Evolutionary conservation across 2,797 vertebrate species (phyloP).

Genomic region (Rhinella marina): DNA sequence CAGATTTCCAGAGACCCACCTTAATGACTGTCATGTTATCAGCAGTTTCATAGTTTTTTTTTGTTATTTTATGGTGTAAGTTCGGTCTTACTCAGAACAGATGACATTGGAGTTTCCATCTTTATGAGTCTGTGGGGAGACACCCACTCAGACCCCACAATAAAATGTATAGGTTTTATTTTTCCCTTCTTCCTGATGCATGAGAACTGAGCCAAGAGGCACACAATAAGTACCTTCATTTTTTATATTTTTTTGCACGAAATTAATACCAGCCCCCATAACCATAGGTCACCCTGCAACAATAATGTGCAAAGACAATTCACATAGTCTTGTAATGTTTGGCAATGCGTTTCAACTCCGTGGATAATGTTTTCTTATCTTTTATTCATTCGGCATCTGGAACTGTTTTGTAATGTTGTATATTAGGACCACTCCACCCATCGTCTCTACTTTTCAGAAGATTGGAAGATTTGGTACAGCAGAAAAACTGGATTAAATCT

Average conservation of each 20-base stretch:
- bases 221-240: conserved; percentile 37
- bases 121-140: conserved; percentile 33
- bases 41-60: neutral
- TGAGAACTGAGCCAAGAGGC: conserved; percentile 11
- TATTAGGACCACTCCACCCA: conserved; percentile 20
- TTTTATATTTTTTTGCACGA: conserved; percentile 21
- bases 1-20: neutral
- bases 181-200: conserved; percentile 18
- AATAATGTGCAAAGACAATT: conserved; percentile 31
- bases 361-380: conserved; percentile 38
- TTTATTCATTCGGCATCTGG: conserved; percentile 28
- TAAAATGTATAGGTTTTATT: conserved; percentile 29
- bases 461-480: neutral
- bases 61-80: neutral
- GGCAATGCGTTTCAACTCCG: neutral
- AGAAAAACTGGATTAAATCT: neutral
- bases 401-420: conserved; percentile 26
- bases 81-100: conserved; percentile 21
- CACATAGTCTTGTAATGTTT: conserved; percentile 25
- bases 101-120: conserved; percentile 33
- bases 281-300: conserved; percentile 29
- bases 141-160: conserved; percentile 47
- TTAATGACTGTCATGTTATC: neutral
- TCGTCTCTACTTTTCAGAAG: neutral
- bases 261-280: conserved; percentile 35